Evolutionary conservation across 1,140 invertebrate species (phyloP).

Genomic region (Caenorhabditis latens): DNA sequence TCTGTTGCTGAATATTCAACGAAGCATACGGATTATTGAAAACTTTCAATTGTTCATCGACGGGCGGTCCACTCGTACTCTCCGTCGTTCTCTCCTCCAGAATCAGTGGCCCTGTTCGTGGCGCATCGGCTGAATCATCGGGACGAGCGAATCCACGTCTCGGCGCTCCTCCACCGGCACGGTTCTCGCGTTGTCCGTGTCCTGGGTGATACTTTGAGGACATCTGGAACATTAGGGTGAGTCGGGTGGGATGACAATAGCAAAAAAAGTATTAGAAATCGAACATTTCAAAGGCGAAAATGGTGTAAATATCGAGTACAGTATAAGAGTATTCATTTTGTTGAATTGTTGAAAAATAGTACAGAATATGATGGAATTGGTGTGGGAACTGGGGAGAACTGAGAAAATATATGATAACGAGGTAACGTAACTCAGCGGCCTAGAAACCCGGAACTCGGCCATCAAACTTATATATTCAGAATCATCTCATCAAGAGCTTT

Average conservation of each 20-base stretch:
- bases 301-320: background rate
- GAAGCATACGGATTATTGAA: conserved; percentile 74
- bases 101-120: conserved; percentile 62
- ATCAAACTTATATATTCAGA: too few species aligned
- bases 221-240: background rate
- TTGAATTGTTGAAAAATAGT: background rate
- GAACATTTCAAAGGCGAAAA: background rate
- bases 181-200: background rate
- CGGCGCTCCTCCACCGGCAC: background rate
- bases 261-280: background rate
- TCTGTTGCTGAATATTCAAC: conserved; percentile 76
- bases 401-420: too few species aligned
- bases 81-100: conserved; percentile 60
- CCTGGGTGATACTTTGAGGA: conserved; percentile 14
- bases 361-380: too few species aligned
- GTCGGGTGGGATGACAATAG: background rate
- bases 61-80: conserved; percentile 21
- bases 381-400: background rate
- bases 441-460: too few species aligned
- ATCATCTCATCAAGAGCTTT: too few species aligned
- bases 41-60: conserved; percentile 62
- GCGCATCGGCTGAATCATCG: conserved; percentile 54
- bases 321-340: background rate
- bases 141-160: conserved; percentile 26
- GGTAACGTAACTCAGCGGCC: too few species aligned